These are phyloP conservation scores for Oscheius onirici DNA, from an alignment of 2,888 invertebrate genomes.

Conservation along the genomic window DNA sequence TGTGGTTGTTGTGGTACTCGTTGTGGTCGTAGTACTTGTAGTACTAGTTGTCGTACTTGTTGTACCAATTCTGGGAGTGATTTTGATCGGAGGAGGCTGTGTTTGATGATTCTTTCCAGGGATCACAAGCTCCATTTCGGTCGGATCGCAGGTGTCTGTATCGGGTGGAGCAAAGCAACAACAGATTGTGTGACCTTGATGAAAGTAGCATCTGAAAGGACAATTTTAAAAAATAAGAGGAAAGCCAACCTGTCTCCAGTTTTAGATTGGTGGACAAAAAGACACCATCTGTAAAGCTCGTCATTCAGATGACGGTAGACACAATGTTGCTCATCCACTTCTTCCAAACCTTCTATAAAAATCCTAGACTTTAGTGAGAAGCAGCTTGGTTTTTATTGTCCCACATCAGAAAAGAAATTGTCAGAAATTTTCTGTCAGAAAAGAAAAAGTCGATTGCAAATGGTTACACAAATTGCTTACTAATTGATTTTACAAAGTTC, in stretches of 20 bases:
- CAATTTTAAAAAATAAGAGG: neutral
- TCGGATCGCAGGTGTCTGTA: slow-evolving; percentile 51
- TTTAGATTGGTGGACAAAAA: slow-evolving; percentile 42
- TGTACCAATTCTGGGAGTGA: slow-evolving; percentile 32
- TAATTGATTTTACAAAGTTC: too few species aligned
- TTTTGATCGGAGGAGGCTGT: slow-evolving; percentile 33
- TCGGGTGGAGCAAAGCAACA: slow-evolving; percentile 55
- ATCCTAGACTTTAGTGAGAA: too few species aligned
- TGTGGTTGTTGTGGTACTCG: slow-evolving; percentile 35
- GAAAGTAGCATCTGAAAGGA: slow-evolving; percentile 44
- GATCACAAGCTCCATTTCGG: slow-evolving; percentile 52
- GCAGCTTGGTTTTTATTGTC: too few species aligned
- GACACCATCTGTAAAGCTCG: slow-evolving; percentile 54
- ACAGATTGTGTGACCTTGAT: slow-evolving; percentile 54
- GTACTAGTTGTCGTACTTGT: slow-evolving; percentile 35
- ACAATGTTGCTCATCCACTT: slow-evolving; percentile 41
- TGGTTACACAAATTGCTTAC: too few species aligned
- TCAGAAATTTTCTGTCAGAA: too few species aligned
- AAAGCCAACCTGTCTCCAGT: slow-evolving; percentile 21
- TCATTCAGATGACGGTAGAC: slow-evolving; percentile 57
- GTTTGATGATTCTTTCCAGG: slow-evolving; percentile 36
- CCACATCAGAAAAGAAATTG: too few species aligned
- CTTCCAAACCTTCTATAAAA: slow-evolving; percentile 18
- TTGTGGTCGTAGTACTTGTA: slow-evolving; percentile 37
- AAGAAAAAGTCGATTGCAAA: too few species aligned